These are phyloP conservation scores for Miichthys miiuy DNA, from an alignment of 2,797 vertebrate species.

Conservation along the genomic window DNA sequence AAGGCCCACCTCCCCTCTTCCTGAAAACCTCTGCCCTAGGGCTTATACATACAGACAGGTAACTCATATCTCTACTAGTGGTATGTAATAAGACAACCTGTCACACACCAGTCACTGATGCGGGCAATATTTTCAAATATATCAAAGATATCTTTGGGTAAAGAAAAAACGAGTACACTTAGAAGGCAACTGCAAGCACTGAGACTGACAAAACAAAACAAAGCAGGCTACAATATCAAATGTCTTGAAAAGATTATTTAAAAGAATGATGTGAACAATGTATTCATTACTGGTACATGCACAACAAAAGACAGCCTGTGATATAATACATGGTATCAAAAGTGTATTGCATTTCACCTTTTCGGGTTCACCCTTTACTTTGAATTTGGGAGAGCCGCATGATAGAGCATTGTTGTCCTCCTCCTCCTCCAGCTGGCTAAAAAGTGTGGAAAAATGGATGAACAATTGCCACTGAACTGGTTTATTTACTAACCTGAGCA, in stretches of 20 bases:
- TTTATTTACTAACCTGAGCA: neutral
- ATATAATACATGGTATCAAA: slow-evolving; percentile 4
- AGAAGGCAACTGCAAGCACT: slow-evolving; percentile 28
- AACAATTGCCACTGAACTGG: neutral
- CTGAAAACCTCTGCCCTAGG: no score
- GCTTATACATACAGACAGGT: no score
- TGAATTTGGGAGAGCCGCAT: neutral
- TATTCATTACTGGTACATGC: neutral
- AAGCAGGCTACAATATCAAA: slow-evolving; percentile 9
- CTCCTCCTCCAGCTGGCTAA: slow-evolving; percentile 31
- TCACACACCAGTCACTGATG: neutral
- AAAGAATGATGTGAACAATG: neutral
- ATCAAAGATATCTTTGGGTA: neutral
- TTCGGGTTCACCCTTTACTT: slow-evolving; percentile 76
- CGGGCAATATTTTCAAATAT: neutral
- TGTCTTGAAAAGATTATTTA: slow-evolving; percentile 11
- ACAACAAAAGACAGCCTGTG: slow-evolving; percentile 5
- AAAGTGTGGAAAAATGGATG: neutral
- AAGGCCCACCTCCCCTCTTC: no score
- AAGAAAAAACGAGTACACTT: neutral
- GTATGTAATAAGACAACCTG: no score
- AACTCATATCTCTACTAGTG: no score
- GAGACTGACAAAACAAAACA: slow-evolving; percentile 21
- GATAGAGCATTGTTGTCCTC: neutral
- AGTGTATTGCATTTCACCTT: slow-evolving; percentile 78